Evolutionary conservation across 1,140 invertebrate genomes (phyloP).

Genomic region (Phthorimaea operculella): DNA sequence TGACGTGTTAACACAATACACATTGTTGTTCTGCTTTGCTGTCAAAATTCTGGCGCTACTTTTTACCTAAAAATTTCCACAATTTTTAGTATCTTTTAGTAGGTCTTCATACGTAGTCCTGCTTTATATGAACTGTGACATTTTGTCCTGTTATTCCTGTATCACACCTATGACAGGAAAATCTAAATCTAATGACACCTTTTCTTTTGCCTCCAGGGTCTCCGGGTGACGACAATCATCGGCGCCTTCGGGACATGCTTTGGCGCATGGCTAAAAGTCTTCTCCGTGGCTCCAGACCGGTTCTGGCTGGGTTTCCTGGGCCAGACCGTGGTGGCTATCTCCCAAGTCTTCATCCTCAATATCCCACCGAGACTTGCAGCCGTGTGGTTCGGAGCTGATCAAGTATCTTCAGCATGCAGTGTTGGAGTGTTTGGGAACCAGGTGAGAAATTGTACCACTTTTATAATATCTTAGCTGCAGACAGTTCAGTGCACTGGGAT

Average conservation of each 20-base stretch:
- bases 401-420: conserved; percentile 96
- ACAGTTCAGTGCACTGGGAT: no score
- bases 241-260: conserved; percentile 88
- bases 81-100: no score
- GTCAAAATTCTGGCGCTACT: no score
- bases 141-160: no score
- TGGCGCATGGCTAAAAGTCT: conserved; percentile 95
- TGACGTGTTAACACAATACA: no score
- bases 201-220: conserved; percentile 72
- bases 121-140: no score
- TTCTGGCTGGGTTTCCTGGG: conserved; percentile 91
- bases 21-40: no score
- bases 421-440: conserved; percentile 99
- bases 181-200: background rate
- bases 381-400: conserved; percentile 95
- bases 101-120: no score
- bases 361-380: conserved; percentile 94
- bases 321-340: conserved; percentile 84
- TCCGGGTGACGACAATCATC: conserved; percentile 84
- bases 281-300: conserved; percentile 79
- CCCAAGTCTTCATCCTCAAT: conserved; percentile 92
- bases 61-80: no score
- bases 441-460: conserved; percentile 69
- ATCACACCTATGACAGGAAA: no score
- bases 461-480: background rate